Conservation (phyloP, 2,113 vertebrate genomes). For the Hemiscyllium ocellatum region DNA sequence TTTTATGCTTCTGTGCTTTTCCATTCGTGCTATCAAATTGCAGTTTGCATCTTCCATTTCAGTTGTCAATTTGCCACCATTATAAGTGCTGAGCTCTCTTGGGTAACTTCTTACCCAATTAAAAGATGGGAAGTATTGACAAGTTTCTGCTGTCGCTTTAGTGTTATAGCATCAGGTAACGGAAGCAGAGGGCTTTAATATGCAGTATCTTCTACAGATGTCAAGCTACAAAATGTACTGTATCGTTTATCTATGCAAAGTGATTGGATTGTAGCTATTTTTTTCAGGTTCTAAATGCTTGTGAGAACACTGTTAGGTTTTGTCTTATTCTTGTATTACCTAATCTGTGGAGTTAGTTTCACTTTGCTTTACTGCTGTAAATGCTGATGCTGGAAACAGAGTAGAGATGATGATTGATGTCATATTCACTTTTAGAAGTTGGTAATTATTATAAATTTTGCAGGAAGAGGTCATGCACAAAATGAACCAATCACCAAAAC, state of each 20-base stretch:
- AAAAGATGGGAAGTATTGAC: not conserved
- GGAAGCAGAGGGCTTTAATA: not conserved
- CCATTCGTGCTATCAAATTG: slow-evolving; percentile 4
- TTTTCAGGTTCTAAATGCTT: not conserved
- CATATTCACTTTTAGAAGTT: not conserved
- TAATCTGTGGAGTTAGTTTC: not conserved
- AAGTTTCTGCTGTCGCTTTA: not conserved
- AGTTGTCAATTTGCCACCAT: not conserved
- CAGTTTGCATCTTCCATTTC: not conserved
- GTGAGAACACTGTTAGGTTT: not conserved
- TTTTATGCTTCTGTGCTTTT: slow-evolving; percentile 19
- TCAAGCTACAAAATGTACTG: not conserved
- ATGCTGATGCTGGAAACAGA: not conserved
- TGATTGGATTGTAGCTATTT: no score
- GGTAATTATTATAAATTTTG: not conserved
- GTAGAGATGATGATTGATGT: not conserved
- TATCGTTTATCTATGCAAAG: not conserved
- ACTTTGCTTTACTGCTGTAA: not conserved
- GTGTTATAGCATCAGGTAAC: not conserved
- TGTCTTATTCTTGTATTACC: not conserved
- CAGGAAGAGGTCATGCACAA: not conserved
- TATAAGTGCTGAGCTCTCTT: not conserved
- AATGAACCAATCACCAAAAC: not conserved
- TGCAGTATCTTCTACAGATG: not conserved
- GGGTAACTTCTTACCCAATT: not conserved